Conservation (phyloP, 2,797 vertebrate genomes). For the Falco novaeseelandiae region DNA sequence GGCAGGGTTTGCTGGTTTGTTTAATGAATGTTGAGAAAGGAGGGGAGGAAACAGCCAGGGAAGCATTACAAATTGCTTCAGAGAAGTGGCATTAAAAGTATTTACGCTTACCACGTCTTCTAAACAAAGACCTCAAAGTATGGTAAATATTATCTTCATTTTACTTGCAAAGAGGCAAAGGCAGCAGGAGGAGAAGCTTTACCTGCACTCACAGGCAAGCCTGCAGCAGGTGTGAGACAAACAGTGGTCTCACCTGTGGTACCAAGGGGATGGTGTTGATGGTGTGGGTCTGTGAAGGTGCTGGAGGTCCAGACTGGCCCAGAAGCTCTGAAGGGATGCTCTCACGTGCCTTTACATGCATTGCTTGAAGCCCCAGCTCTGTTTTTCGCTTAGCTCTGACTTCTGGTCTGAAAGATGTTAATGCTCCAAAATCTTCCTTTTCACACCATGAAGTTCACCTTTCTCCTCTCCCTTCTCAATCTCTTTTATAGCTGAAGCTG, state of each 20-base stretch:
- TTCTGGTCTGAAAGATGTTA: neutral
- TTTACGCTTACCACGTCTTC: neutral
- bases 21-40: constrained; percentile 35
- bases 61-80: constrained; percentile 53
- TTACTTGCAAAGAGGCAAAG: neutral
- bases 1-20: constrained; percentile 28
- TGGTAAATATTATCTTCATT: neutral
- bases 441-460: neutral
- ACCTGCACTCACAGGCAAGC: accelerated
- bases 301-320: neutral
- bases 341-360: neutral
- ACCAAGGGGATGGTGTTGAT: neutral
- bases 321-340: neutral
- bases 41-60: constrained; percentile 43
- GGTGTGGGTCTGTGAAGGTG: neutral
- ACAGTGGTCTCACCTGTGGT: accelerated
- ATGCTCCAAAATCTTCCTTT: neutral
- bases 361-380: neutral
- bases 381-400: neutral
- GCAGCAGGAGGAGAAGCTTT: neutral
- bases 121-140: constrained; percentile 6
- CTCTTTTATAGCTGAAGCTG: constrained; percentile 89
- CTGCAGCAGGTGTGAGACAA: neutral
- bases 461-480: neutral
- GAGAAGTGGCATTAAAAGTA: constrained; percentile 21